phyloP scores from a whole-genome alignment of 2,797 vertebrate genomes.

The Mus caroli region DNA sequence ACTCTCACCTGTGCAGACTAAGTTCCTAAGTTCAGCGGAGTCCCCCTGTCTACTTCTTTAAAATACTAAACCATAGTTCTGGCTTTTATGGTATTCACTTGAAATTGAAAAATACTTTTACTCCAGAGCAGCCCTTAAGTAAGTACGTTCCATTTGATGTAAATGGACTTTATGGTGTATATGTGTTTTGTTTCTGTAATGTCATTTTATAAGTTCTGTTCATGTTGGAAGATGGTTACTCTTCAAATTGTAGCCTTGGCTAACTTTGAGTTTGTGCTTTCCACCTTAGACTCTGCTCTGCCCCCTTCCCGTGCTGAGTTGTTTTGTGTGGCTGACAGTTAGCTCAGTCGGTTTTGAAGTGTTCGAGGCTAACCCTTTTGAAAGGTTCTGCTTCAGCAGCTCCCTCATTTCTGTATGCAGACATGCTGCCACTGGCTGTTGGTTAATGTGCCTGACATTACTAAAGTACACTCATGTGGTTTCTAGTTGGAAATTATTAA shows the following conservation, averaged over 20 bases:
- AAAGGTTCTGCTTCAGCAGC: not conserved
- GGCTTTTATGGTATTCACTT: not conserved
- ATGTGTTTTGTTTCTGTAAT: slow-evolving; percentile 12
- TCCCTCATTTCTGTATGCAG: not conserved
- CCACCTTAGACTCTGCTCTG: too few species aligned
- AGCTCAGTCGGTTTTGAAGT: not conserved
- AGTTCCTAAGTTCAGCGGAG: too few species aligned
- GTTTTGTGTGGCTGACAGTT: not conserved
- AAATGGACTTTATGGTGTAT: not conserved
- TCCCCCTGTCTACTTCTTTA: not conserved
- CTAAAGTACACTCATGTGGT: not conserved
- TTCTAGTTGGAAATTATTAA: slow-evolving; percentile 18
- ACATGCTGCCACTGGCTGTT: not conserved
- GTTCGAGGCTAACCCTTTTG: not conserved
- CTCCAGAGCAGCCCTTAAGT: not conserved
- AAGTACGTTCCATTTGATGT: not conserved
- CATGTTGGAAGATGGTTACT: not conserved
- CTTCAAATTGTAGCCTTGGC: not conserved
- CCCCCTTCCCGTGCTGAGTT: not conserved
- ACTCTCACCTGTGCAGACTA: too few species aligned
- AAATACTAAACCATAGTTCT: slow-evolving; percentile 24
- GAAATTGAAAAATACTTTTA: slow-evolving; percentile 34
- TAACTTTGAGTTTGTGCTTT: not conserved
- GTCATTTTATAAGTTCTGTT: slow-evolving; percentile 60
- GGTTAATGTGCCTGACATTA: slow-evolving; percentile 12